A percentile compares a stretch with the other conserved stretches of the same genome.
Evolutionary conservation across 2,797 vertebrate genomes (phyloP).

Genomic region (Vespertilio murinus): DNA sequence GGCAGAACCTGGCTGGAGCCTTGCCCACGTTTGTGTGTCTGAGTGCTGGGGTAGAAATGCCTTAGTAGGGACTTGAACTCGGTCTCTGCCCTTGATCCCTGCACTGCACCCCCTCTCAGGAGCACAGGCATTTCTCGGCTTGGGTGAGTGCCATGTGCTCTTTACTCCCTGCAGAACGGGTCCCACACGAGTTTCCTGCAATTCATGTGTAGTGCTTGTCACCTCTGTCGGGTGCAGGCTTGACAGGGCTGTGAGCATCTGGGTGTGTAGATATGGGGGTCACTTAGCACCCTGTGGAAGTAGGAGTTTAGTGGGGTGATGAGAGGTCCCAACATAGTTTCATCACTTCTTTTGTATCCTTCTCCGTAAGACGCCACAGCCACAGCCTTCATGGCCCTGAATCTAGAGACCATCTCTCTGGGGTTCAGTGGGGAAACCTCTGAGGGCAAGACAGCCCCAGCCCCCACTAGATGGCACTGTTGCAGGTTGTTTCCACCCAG

Average conservation of each 20-base stretch:
- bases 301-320: neutral
- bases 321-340: neutral
- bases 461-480: constrained; percentile 78
- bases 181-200: neutral
- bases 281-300: neutral
- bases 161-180: neutral
- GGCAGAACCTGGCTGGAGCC: neutral
- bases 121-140: neutral
- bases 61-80: neutral
- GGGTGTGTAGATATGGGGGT: neutral
- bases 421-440: neutral
- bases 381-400: neutral
- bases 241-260: neutral
- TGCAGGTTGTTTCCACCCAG: constrained; percentile 67
- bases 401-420: neutral
- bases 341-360: neutral
- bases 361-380: neutral
- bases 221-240: neutral
- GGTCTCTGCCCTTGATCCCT: neutral
- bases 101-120: neutral
- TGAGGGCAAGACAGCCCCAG: neutral
- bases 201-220: neutral
- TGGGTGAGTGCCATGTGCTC: neutral
- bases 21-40: neutral
- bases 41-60: neutral